These are phyloP conservation scores for Dinocampus coccinellae DNA, from an alignment of 2,888 invertebrate genomes.

Conservation along the genomic window DNA sequence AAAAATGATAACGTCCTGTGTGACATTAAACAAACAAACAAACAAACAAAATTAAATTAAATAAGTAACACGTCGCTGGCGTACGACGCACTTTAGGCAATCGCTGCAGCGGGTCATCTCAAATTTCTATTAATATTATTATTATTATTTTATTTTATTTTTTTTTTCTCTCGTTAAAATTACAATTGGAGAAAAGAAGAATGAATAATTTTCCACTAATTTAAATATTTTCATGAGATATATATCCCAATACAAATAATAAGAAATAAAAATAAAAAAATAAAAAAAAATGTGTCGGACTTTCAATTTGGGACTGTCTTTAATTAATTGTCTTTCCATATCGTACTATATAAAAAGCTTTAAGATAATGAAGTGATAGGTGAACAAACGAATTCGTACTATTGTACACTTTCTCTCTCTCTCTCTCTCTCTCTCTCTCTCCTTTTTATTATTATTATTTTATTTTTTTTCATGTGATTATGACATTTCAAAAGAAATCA, in stretches of 20 bases:
- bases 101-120: constrained; percentile 36
- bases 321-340: constrained; percentile 17
- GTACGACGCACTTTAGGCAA: constrained; percentile 46
- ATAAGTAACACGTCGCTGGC: constrained; percentile 45
- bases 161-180: constrained; percentile 48
- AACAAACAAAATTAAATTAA: too few species aligned
- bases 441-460: too few species aligned
- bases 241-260: constrained; percentile 61
- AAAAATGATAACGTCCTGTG: constrained; percentile 9
- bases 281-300: constrained; percentile 57
- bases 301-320: constrained; percentile 56
- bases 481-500: background rate
- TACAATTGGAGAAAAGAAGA: constrained; percentile 44
- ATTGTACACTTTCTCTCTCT: background rate
- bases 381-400: background rate
- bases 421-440: too few species aligned
- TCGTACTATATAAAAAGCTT: constrained; percentile 35
- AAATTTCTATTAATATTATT: constrained; percentile 33
- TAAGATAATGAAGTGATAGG: constrained; percentile 15
- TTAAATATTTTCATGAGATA: constrained; percentile 52
- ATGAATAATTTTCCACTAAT: constrained; percentile 37
- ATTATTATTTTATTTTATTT: constrained; percentile 43
- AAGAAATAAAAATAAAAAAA: constrained; percentile 59
- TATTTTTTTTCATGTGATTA: background rate
- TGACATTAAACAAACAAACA: background rate